Evolutionary conservation across 2,113 vertebrate genomes (phyloP), one percentile per base, ranked within the genome.

Genomic region (Vireo altiloquus): DNA sequence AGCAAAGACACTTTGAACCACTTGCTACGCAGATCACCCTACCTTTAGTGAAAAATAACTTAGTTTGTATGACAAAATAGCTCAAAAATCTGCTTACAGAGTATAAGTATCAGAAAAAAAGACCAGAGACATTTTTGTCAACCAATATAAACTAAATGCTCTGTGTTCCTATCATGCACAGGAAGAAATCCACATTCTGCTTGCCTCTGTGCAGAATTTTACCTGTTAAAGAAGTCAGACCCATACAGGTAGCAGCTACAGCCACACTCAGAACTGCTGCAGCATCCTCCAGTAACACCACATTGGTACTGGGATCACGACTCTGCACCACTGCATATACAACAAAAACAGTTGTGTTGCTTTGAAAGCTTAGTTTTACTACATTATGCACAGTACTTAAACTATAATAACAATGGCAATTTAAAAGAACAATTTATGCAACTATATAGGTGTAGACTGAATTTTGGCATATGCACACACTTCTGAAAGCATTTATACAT

Each of bases 161-260:
- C 35, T 35, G 9, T 31, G 17, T 56, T 71, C 28, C 2, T 30
- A 40, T 39, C 22, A 59, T 1, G 28, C 24, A 53, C 2, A 15
- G 11, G 9, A 80, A 16, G 16, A 78, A 86, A 77, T 44, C 44
- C 52, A 65, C 23, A 76, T 30, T 44, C 31, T 46, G 21, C 15
- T 28, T 68, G 33, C 17, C 49, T 66, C 31, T 53, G 63, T 23
- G 40, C n/a, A 94, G 57, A 89, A 65, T 52, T 63, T 97, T 97
- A 99, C 99, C 99, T 97, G 99, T 99, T 82, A 99, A 68, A 37
- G 99, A 99, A 25, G 99, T 99, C 83, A 99, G 98, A 17, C 99
- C 99, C 99, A 99, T 99, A 92, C 99, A 99, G 54, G 99, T 96
- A 46, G 99, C 98, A 83, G 99, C 99, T 90, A 99, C 78, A 4